Evolutionary conservation across 2,888 invertebrate species (phyloP), one percentile per base, ranked within the genome.

Genomic region (Drosophila melanosoma): DNA sequence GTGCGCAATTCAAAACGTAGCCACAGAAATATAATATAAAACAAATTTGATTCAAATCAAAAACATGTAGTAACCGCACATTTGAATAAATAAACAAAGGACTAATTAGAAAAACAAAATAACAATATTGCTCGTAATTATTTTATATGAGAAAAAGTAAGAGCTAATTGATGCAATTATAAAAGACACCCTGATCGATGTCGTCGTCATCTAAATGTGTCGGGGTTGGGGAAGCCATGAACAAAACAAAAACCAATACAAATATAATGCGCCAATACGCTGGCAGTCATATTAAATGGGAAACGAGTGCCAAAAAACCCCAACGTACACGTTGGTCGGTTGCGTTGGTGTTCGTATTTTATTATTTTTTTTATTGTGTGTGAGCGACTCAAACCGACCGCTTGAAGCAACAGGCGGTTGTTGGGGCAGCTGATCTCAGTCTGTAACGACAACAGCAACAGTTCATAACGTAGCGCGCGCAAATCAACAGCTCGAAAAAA

Each of bases 351-450:
- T 76, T 53, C 54, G 58, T 56, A 65, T 64, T 42, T 64, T 11
- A n/a, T n/a, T 59, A 20, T 8, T 8, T 35, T 35, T 57, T 60
- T 58, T 32, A 36, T 32, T 58, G n/a, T 51, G 12, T 54, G 38
- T 20, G 54, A 42, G 58, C 59, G 49, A 64, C 53, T 61, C 61
- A 33, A 15, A 62, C n/a, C 65, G 61, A 78, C 56, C 52, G 32
- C 66, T 45, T 65, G 57, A 57, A 89, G 88, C 81, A 89, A 90
- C 88, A 89, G 91, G 91, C 90, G 81, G 87, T 90, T 91, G 81
- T 78, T 70, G 74, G 73, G 72, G 69, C 48, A 54, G 54, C 42
- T 79, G 83, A 91, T 87, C 81, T 91, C 87, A 90, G 91, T 90
- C 81, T 83, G 69, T 68, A 81, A 66, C 73, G 81, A 82, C 81